A percentile compares a stretch with the other conserved stretches of the same genome.
Evolutionary conservation across 2,797 vertebrate species (phyloP).

Genomic region (Eutrigla gurnardus): DNA sequence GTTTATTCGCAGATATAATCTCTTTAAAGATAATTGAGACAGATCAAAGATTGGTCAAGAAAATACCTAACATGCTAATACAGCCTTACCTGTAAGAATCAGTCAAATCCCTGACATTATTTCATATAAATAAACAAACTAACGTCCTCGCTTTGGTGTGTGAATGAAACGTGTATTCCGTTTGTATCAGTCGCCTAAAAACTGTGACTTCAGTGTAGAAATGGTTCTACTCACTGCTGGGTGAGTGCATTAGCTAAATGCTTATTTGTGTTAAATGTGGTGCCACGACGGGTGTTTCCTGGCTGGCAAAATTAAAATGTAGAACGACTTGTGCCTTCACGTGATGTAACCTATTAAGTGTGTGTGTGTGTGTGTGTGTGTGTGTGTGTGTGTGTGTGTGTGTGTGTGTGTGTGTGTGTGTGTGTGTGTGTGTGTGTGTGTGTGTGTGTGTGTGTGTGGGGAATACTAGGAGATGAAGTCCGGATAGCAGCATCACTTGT

Average conservation of each 20-base stretch:
- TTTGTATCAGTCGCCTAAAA: conserved; percentile 15
- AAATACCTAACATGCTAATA: too few species aligned
- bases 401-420: conserved; percentile 8
- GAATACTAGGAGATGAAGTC: conserved; percentile 45
- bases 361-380: conserved; percentile 17
- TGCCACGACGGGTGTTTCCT: conserved; percentile 57
- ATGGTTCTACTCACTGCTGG: conserved; percentile 34
- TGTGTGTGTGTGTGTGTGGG: conserved; percentile 8
- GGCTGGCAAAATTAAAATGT: conserved; percentile 55
- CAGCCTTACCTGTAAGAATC: too few species aligned
- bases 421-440: conserved; percentile 10
- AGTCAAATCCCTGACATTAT: background rate
- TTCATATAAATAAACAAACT: background rate
- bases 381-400: conserved; percentile 8
- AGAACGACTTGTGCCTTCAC: conserved; percentile 46
- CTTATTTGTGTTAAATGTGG: conserved; percentile 55
- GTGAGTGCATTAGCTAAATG: conserved; percentile 61
- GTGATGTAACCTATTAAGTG: conserved; percentile 61
- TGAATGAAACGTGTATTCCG: background rate
- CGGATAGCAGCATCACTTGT: conserved; percentile 55
- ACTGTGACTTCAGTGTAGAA: background rate
- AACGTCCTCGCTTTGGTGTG: background rate
- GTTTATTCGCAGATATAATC: background rate
- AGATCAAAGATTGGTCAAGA: background rate
- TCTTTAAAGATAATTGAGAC: background rate